Conservation (phyloP, 2,888 invertebrate species). For the Agelastica alni region DNA sequence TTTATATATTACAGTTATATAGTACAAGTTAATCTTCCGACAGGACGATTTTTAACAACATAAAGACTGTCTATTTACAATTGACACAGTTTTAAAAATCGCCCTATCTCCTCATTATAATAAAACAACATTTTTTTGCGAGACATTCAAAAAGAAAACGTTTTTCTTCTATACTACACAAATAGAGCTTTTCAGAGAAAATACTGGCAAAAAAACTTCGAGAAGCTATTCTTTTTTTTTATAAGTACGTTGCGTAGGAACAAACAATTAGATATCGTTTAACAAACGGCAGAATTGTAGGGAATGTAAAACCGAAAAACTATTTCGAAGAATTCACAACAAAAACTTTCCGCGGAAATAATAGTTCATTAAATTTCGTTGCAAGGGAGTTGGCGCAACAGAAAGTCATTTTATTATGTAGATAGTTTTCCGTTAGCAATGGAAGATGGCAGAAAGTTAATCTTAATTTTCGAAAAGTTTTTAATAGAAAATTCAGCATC, state of each 20-base stretch:
- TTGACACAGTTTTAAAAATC: constrained; percentile 41
- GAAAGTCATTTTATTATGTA: background rate
- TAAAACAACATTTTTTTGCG: constrained; percentile 43
- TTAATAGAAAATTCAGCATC: no score
- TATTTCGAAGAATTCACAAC: constrained; percentile 15
- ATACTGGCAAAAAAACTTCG: constrained; percentile 48
- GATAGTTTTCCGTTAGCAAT: background rate
- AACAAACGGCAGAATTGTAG: constrained; percentile 18
- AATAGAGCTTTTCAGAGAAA: constrained; percentile 45
- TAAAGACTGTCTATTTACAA: constrained; percentile 37
- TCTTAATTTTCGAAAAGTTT: background rate
- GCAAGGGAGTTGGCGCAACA: constrained; percentile 7
- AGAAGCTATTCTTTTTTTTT: constrained; percentile 37
- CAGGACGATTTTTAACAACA: constrained; percentile 41
- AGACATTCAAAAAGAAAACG: constrained; percentile 43
- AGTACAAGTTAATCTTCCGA: constrained; percentile 48
- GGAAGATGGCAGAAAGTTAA: no score
- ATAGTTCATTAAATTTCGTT: constrained; percentile 4
- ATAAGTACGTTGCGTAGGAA: constrained; percentile 49
- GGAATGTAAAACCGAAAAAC: constrained; percentile 30
- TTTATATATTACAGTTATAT: constrained; percentile 56
- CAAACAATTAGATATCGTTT: constrained; percentile 35
- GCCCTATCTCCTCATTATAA: constrained; percentile 37
- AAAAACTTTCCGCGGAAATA: constrained; percentile 6
- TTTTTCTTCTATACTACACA: constrained; percentile 38